A percentile compares a stretch with the other conserved stretches of the same genome.
phyloP scores from a whole-genome alignment of 2,888 invertebrate genomes.

The Clunio marinus region DNA sequence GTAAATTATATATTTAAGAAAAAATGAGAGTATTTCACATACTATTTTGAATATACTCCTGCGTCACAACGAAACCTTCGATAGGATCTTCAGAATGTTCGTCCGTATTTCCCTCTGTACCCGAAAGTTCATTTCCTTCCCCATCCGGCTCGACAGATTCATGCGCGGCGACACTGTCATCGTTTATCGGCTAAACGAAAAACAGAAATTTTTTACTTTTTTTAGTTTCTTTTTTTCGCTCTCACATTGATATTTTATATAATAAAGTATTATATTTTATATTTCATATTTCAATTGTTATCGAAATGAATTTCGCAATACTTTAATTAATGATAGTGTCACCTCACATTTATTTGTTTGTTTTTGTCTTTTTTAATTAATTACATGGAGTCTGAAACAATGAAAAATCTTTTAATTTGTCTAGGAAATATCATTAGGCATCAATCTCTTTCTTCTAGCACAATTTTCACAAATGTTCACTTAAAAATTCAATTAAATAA shows the following conservation, averaged over 20 bases:
- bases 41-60: constrained; percentile 93
- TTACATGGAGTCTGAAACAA: constrained; percentile 38
- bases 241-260: background rate
- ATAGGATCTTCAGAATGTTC: constrained; percentile 31
- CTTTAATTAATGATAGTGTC: constrained; percentile 38
- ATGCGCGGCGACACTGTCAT: constrained; percentile 37
- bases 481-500: no score
- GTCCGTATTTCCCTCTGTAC: constrained; percentile 39
- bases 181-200: constrained; percentile 19
- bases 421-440: no score
- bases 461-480: no score
- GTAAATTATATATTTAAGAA: background rate
- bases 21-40: constrained; percentile 52
- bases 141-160: constrained; percentile 30
- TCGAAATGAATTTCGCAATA: no score
- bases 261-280: no score
- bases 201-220: constrained; percentile 13
- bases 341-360: constrained; percentile 21
- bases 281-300: no score
- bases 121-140: constrained; percentile 7
- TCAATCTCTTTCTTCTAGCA: no score
- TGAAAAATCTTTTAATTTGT: no score
- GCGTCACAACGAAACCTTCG: constrained; percentile 78
- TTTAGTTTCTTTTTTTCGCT: background rate
- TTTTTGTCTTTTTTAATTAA: no score